These are phyloP conservation scores for Timema podura DNA, from an alignment of 2,888 invertebrate genomes.

Conservation along the genomic window DNA sequence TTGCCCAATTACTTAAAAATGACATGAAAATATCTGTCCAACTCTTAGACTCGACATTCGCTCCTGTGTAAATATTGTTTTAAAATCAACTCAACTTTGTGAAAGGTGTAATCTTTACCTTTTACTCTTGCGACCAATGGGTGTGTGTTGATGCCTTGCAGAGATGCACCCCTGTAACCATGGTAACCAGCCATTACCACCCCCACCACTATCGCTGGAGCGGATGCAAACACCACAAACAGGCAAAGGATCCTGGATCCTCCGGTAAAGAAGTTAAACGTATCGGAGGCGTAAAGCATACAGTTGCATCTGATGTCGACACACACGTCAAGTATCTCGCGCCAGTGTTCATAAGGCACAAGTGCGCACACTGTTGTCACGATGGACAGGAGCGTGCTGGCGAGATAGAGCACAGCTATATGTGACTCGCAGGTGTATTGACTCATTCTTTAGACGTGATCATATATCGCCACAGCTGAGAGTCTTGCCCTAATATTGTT, in stretches of 20 bases:
- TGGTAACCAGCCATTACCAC: slow-evolving; percentile 41
- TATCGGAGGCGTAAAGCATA: slow-evolving; percentile 43
- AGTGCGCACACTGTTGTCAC: slow-evolving; percentile 17
- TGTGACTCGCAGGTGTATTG: slow-evolving; percentile 9
- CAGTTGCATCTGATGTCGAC: slow-evolving; percentile 42
- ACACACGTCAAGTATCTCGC: slow-evolving; percentile 28
- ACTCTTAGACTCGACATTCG: no score
- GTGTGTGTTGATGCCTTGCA: slow-evolving; percentile 34
- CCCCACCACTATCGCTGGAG: slow-evolving; percentile 38
- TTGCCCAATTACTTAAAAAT: no score
- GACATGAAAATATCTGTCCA: no score
- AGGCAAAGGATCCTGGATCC: slow-evolving; percentile 44
- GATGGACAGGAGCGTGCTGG: slow-evolving; percentile 18
- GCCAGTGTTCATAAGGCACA: slow-evolving; percentile 27
- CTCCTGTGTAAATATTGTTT: no score
- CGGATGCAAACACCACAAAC: slow-evolving; percentile 37
- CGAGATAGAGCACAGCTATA: slow-evolving; percentile 18
- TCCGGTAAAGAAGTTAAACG: slow-evolving; percentile 43
- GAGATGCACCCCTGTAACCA: slow-evolving; percentile 42
- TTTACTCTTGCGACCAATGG: no score
- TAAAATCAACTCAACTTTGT: no score
- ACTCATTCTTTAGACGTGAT: no score
- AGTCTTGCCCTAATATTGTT: no score
- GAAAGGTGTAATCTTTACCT: no score
- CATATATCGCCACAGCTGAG: no score